Percentiles rank a stretch among this genome's conserved stretches.
Evolutionary conservation across 1,140 invertebrate species (phyloP).

Genomic region (Drosophila tristis): DNA sequence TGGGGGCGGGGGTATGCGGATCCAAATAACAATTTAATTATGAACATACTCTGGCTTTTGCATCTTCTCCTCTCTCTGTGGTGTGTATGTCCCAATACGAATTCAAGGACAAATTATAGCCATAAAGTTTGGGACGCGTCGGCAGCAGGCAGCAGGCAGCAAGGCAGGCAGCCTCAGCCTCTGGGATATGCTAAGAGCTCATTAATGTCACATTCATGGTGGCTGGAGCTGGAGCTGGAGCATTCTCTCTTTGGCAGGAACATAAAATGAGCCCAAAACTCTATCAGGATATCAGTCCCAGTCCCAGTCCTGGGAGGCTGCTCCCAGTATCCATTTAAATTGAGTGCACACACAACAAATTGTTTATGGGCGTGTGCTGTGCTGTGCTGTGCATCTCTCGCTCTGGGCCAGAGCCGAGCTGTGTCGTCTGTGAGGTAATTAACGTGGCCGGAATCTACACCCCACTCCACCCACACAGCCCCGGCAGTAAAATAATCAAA

Average conservation of each 20-base stretch:
- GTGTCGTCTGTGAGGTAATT: slow-evolving; percentile 53
- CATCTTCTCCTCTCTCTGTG: neutral
- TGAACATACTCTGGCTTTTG: slow-evolving; percentile 40
- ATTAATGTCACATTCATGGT: slow-evolving; percentile 80
- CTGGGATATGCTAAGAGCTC: slow-evolving; percentile 76
- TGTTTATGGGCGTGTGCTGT: slow-evolving; percentile 27
- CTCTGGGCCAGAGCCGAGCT: slow-evolving; percentile 13
- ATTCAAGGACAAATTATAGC: slow-evolving; percentile 75
- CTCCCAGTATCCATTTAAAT: slow-evolving; percentile 61
- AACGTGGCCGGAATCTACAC: slow-evolving; percentile 40
- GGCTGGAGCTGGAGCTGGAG: neutral
- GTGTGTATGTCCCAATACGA: slow-evolving; percentile 22
- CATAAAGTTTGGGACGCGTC: slow-evolving; percentile 56
- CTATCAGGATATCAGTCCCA: slow-evolving; percentile 48
- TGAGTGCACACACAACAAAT: slow-evolving; percentile 63
- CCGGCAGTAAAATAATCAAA: slow-evolving; percentile 76
- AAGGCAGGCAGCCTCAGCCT: slow-evolving; percentile 25
- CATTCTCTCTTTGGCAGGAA: slow-evolving; percentile 35
- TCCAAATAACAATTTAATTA: slow-evolving; percentile 77
- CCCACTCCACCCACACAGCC: slow-evolving; percentile 23
- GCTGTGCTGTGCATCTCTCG: slow-evolving; percentile 14
- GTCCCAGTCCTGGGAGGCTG: slow-evolving; percentile 18
- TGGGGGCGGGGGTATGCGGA: slow-evolving; percentile 32
- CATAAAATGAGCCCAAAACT: slow-evolving; percentile 73
- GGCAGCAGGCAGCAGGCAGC: neutral